Percentiles rank a stretch among this genome's conserved stretches.
These are phyloP conservation scores for Pseudochirops cupreus DNA, from an alignment of 2,797 vertebrate genomes.

Conservation along the genomic window DNA sequence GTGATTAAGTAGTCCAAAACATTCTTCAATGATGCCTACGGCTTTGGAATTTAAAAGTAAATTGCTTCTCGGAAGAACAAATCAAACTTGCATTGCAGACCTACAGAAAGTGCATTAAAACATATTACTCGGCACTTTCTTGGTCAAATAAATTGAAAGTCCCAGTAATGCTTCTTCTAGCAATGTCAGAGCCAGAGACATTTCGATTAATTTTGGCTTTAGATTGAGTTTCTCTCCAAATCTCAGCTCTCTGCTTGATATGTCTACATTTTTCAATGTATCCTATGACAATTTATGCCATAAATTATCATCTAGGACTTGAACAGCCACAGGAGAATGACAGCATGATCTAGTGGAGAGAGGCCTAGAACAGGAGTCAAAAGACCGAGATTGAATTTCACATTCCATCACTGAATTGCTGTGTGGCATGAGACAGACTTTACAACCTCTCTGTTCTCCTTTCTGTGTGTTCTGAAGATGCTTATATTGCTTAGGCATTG, in stretches of 20 bases:
- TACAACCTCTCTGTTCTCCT: neutral
- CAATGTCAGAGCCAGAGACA: constrained; percentile 77
- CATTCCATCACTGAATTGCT: constrained; percentile 28
- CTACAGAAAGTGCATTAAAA: constrained; percentile 81
- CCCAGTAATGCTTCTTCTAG: constrained; percentile 75
- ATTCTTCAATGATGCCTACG: constrained; percentile 77
- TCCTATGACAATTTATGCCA: constrained; percentile 77
- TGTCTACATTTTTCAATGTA: constrained; percentile 79
- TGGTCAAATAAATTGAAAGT: constrained; percentile 80
- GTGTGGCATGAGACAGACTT: neutral
- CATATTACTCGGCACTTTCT: constrained; percentile 80
- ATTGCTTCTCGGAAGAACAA: constrained; percentile 84
- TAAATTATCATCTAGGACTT: constrained; percentile 72
- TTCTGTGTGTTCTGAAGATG: neutral
- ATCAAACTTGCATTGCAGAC: constrained; percentile 77
- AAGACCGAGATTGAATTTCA: constrained; percentile 32
- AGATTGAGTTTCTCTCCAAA: constrained; percentile 79
- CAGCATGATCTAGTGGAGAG: constrained; percentile 50
- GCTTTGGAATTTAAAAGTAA: constrained; percentile 81
- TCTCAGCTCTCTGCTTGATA: constrained; percentile 75
- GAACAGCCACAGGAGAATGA: constrained; percentile 45
- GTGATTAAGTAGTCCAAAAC: constrained; percentile 77
- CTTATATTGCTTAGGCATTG: neutral
- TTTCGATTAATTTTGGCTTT: constrained; percentile 82
- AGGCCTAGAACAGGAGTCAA: neutral